Conservation (phyloP, 2,888 invertebrate genomes). For the Masnerella sp. region DNA sequence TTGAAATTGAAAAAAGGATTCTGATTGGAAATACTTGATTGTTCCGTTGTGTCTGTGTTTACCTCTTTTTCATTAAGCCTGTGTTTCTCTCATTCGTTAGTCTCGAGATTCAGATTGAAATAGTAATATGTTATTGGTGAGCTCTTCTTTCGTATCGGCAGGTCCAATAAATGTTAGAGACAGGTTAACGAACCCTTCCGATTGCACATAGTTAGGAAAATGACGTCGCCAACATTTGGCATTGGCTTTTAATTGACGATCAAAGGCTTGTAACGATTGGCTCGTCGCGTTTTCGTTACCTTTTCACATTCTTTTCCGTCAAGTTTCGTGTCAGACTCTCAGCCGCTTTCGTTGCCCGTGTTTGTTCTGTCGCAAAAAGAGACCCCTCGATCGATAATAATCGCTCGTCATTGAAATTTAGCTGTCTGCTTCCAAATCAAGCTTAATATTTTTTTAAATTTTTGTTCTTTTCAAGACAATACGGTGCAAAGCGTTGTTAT, state of each 20-base stretch:
- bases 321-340: conserved; percentile 38
- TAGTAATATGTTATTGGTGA: conserved; percentile 75
- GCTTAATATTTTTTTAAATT: neutral
- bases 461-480: neutral
- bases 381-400: conserved; percentile 10
- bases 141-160: conserved; percentile 70
- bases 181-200: conserved; percentile 75
- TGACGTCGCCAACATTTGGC: conserved; percentile 71
- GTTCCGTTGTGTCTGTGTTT: conserved; percentile 44
- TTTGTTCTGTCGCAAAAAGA: conserved; percentile 27
- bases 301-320: conserved; percentile 47
- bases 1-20: conserved; percentile 11
- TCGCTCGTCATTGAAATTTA: conserved; percentile 4
- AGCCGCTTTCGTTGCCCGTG: conserved; percentile 6
- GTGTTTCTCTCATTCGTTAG: conserved; percentile 49
- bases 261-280: conserved; percentile 67
- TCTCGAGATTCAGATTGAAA: conserved; percentile 70
- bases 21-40: conserved; percentile 43
- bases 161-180: conserved; percentile 74
- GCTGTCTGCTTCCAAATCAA: neutral
- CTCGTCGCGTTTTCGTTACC: conserved; percentile 37
- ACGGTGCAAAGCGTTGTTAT: conserved; percentile 31
- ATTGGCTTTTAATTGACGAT: conserved; percentile 76
- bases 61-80: conserved; percentile 49
- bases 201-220: conserved; percentile 61